A percentile compares a stretch with the other conserved stretches of the same genome.
phyloP scores from a whole-genome alignment of 1,140 invertebrate species.

The Pseudoatta argentina region DNA sequence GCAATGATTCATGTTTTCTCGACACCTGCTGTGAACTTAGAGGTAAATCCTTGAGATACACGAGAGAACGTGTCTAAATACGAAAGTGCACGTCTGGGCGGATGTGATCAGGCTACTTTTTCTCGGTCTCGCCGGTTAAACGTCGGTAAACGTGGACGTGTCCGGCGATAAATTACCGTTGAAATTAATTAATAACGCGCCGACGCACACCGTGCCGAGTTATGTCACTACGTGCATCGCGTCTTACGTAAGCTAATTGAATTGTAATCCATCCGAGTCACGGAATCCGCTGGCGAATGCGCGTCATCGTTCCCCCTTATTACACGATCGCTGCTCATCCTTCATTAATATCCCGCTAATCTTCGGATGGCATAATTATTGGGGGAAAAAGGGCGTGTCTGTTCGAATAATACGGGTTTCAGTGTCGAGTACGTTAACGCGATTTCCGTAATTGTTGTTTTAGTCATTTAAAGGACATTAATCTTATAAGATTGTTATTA shows the following conservation, averaged over 20 bases:
- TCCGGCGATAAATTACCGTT: not conserved
- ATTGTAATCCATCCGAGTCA: constrained; percentile 24
- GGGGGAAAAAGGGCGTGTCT: too few relatives aligned
- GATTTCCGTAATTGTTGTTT: constrained; percentile 37
- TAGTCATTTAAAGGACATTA: not conserved
- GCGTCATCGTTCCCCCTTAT: not conserved
- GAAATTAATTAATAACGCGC: constrained; percentile 37
- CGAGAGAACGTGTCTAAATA: not conserved
- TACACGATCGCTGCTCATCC: not conserved
- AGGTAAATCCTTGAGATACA: not conserved
- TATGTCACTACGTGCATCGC: constrained; percentile 2
- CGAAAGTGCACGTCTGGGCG: too few relatives aligned
- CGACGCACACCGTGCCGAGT: not conserved
- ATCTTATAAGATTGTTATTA: not conserved
- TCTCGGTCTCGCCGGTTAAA: not conserved
- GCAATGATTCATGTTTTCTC: not conserved
- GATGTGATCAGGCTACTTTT: not conserved
- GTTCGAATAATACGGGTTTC: not conserved
- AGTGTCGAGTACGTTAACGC: not conserved
- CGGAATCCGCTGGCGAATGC: not conserved
- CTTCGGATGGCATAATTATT: not conserved
- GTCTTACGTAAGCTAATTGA: constrained; percentile 31
- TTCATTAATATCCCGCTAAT: constrained; percentile 1
- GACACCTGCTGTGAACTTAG: not conserved
- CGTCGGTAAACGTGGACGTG: not conserved